Evolutionary conservation across 2,797 vertebrate species (phyloP), one percentile per base, ranked within the genome.

Genomic region (Fundulus diaphanus): DNA sequence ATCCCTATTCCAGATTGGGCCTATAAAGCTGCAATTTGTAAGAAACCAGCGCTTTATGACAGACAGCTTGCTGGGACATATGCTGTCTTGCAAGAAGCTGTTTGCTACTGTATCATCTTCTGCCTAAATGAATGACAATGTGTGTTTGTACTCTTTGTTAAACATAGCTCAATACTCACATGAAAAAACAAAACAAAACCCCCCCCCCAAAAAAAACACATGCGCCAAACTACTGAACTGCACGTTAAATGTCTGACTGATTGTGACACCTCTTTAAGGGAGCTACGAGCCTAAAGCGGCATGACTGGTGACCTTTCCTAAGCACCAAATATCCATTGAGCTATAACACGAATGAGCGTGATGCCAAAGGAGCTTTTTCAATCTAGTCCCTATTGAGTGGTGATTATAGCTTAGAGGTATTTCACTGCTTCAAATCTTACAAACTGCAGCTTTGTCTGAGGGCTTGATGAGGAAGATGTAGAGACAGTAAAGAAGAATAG

Each of bases 21-120:
- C 87, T 90, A 88, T 91, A 94, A 93, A 94, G 93, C 93, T 93
- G 92, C 93, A 93, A 86, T 93, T 93, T 93, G 92, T 93, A 93
- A 89, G 86, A 91, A 92, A 92, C 84, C 81, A 74, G 76, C 24
- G 82, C 85, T 90, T 90, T 71, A 86, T 89, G 87, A 89, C 72
- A 86, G 87, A 85, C 88, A 87, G 90, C 85, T 88, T 90, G 90
- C 78, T 18, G 67, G 78, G 83, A 85, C 91, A 84, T 88, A 88
- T 90, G 91, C 42, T 56, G 77, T 78, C 86, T 86, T 69, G 24
- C 22, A 79, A 79, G 68, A 82, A 84, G 86, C 90, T 80, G 82
- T 82, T 88, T 61, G 70, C 85, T 85, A 82, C 90, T 84, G 85
- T 82, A 70, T 85, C 80, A 67, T 89, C 80, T 83, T 83, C 80